Percentiles rank a stretch among this genome's conserved stretches.
These are phyloP conservation scores for Parotocinclus haroldoi DNA, from an alignment of 2,797 vertebrate species.

Conservation along the genomic window DNA sequence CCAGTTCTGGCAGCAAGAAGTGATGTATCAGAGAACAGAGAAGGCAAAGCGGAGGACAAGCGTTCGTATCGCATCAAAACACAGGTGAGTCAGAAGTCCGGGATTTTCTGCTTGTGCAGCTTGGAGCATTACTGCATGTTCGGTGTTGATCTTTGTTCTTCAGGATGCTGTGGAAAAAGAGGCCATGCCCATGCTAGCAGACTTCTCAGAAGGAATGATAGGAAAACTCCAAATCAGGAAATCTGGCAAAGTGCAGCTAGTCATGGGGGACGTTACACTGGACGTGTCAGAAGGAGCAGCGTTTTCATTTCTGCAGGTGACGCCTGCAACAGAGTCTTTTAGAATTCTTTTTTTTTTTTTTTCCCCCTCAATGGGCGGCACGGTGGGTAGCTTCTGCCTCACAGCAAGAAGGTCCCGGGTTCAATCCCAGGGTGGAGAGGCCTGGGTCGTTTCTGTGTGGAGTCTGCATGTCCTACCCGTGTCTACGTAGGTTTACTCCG, in stretches of 20 bases:
- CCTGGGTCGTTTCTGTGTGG: too few species aligned
- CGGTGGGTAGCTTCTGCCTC: too few species aligned
- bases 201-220: conserved; percentile 69
- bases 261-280: conserved; percentile 66
- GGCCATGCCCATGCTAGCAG: conserved; percentile 56
- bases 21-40: conserved; percentile 55
- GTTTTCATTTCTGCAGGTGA: conserved; percentile 73
- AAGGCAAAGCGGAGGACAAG: conserved; percentile 55
- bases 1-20: conserved; percentile 22
- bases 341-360: too few species aligned
- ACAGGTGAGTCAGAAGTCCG: conserved; percentile 51
- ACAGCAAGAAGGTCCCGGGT: too few species aligned
- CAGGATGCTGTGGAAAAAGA: conserved; percentile 54
- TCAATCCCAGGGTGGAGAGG: too few species aligned
- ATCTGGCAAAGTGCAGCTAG: conserved; percentile 73
- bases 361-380: too few species aligned
- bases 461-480: too few species aligned
- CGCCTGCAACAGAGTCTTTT: too few species aligned
- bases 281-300: conserved; percentile 73
- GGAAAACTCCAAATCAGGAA: conserved; percentile 74
- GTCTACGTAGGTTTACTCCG: too few species aligned
- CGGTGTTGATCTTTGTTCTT: background rate
- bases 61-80: conserved; percentile 48
- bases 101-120: background rate
- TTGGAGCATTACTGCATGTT: background rate